Percentiles rank a stretch among this genome's conserved stretches.
phyloP scores from a whole-genome alignment of 1,140 invertebrate genomes.

The Phenacoccus solenopsis region DNA sequence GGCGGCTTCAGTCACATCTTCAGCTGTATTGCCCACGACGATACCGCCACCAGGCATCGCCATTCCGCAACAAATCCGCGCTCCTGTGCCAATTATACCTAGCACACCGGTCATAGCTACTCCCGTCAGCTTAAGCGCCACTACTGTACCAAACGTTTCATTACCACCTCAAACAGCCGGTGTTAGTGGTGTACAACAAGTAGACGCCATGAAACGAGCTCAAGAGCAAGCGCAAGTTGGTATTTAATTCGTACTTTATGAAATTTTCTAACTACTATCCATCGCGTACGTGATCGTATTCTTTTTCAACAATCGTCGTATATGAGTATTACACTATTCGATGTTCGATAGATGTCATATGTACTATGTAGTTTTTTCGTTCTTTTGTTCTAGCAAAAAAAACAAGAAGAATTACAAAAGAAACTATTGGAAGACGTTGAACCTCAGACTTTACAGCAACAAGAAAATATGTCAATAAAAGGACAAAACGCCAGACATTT shows the following conservation, averaged over 20 bases:
- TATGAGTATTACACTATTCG: no score
- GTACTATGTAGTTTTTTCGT: neutral
- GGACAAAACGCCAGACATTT: constrained; percentile 93
- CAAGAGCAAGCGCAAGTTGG: neutral
- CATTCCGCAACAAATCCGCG: constrained; percentile 42
- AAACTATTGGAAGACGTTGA: constrained; percentile 77
- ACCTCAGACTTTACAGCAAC: constrained; percentile 85
- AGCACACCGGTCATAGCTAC: constrained; percentile 12
- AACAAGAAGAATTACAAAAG: constrained; percentile 73
- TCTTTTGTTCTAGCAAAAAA: constrained; percentile 41
- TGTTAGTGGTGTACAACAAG: constrained; percentile 30
- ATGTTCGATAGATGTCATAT: neutral
- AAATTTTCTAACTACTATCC: no score
- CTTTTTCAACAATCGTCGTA: no score
- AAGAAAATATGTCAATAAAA: constrained; percentile 95
- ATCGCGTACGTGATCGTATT: no score
- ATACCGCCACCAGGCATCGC: constrained; percentile 45
- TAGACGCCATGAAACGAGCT: neutral
- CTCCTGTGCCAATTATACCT: constrained; percentile 30
- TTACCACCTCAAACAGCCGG: constrained; percentile 27
- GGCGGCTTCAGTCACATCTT: constrained; percentile 21
- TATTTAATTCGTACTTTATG: no score
- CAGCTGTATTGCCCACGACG: constrained; percentile 15
- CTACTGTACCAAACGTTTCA: neutral
- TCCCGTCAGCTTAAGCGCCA: neutral